These are phyloP conservation scores for Anguilla obscura DNA, from an alignment of 2,797 vertebrate genomes.

Conservation along the genomic window DNA sequence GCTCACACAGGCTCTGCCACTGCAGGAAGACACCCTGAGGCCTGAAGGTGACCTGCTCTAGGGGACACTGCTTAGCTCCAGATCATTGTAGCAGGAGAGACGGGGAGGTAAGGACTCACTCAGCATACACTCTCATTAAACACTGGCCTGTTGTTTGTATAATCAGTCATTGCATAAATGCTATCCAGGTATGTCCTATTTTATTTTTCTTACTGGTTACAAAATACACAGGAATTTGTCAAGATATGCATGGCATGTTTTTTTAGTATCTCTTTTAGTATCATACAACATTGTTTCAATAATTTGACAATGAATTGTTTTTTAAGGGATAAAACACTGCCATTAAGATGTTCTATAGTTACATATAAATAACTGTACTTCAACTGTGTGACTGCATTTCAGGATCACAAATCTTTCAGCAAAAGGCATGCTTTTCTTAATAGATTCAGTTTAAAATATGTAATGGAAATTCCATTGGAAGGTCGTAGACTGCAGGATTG, in stretches of 20 bases:
- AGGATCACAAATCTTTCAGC: background rate
- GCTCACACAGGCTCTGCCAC: conserved; percentile 4
- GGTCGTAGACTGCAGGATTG: too few species aligned
- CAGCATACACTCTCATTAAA: background rate
- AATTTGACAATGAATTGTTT: too few species aligned
- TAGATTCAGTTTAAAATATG: background rate
- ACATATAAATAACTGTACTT: background rate
- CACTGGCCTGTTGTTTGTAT: background rate
- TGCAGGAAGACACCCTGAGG: background rate
- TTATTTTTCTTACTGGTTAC: too few species aligned
- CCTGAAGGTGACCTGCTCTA: conserved; percentile 15
- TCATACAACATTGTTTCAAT: too few species aligned
- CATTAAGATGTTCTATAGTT: background rate
- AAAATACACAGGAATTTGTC: too few species aligned
- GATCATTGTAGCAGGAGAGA: background rate
- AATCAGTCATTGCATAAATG: background rate
- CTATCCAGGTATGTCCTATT: background rate
- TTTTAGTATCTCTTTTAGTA: too few species aligned
- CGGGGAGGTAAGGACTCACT: background rate
- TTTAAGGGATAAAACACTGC: background rate
- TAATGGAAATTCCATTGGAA: too few species aligned
- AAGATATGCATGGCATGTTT: too few species aligned
- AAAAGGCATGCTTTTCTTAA: background rate
- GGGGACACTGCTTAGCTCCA: background rate
- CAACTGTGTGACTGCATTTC: background rate